Evolutionary conservation across 37 sponge, comb jelly and placozoan species (phyloP).

Genomic region (Aplysina aerophoba): DNA sequence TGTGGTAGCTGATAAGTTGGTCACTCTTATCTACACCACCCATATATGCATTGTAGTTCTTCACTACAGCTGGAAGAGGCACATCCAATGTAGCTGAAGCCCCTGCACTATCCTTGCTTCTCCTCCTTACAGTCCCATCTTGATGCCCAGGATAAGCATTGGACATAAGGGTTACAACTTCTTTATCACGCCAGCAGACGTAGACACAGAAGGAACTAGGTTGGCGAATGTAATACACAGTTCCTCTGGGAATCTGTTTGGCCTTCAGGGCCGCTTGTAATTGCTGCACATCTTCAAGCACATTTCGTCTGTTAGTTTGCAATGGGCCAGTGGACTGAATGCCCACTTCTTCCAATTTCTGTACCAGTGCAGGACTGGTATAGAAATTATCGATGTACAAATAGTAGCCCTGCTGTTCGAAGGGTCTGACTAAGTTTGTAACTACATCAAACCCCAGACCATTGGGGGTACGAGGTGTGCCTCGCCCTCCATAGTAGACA

Average conservation of each 20-base stretch:
- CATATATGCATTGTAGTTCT: no score
- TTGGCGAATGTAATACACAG: not conserved
- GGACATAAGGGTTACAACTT: no score
- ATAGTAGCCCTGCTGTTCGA: constrained; percentile 50
- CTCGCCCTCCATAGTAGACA: not conserved
- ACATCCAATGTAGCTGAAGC: no score
- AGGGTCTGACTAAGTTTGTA: not conserved
- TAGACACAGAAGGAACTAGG: no score
- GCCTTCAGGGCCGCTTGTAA: not conserved
- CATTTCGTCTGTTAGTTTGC: not conserved
- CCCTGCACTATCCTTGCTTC: no score
- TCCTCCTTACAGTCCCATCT: no score
- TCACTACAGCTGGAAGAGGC: no score
- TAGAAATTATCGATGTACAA: constrained; percentile 62
- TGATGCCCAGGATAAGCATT: no score
- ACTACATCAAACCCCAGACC: constrained; percentile 54
- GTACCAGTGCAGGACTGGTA: constrained; percentile 18
- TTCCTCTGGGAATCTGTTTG: not conserved
- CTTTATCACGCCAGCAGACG: no score
- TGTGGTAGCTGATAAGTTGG: no score
- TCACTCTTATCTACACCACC: no score
- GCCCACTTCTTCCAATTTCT: not conserved
- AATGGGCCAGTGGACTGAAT: constrained; percentile 47
- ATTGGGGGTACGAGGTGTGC: not conserved
- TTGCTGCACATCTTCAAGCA: constrained; percentile 17